Conservation (phyloP, 2,113 vertebrate species). For the Plecturocebus donacophilus region DNA sequence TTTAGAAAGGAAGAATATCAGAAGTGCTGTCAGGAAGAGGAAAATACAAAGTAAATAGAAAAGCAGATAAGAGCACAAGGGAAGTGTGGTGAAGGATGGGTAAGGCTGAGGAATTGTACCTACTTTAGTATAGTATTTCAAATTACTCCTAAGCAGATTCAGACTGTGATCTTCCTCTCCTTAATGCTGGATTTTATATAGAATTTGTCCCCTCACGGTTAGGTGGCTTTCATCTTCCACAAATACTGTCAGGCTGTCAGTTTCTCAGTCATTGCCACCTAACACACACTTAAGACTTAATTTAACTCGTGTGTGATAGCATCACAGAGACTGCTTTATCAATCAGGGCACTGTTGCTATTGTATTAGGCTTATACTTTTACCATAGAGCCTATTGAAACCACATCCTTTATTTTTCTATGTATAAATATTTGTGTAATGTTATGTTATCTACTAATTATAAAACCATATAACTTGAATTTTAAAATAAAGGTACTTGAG, state of each 20-base stretch:
- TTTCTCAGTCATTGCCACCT: not conserved
- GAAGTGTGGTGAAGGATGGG: not conserved
- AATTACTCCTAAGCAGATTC: slow-evolving; percentile 22
- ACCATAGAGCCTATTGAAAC: not conserved
- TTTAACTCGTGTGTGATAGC: not conserved
- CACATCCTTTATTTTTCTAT: not conserved
- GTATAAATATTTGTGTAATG: not conserved
- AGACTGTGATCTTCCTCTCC: not conserved
- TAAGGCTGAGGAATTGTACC: not conserved
- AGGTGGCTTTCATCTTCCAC: not conserved
- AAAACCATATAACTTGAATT: not conserved
- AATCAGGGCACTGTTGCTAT: not conserved
- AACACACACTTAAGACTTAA: not conserved
- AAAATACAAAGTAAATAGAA: not conserved
- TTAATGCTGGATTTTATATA: slow-evolving; percentile 16
- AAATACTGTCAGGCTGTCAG: not conserved
- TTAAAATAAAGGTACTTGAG: not conserved
- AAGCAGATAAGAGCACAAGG: not conserved
- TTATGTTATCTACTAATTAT: not conserved
- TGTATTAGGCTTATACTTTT: too few species aligned
- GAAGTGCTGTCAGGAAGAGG: not conserved
- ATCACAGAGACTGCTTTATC: not conserved
- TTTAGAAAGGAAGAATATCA: not conserved
- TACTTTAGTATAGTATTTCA: not conserved
- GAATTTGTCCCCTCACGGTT: not conserved